phyloP scores from a whole-genome alignment of 2,888 invertebrate species.

The Elmis aenea region DNA sequence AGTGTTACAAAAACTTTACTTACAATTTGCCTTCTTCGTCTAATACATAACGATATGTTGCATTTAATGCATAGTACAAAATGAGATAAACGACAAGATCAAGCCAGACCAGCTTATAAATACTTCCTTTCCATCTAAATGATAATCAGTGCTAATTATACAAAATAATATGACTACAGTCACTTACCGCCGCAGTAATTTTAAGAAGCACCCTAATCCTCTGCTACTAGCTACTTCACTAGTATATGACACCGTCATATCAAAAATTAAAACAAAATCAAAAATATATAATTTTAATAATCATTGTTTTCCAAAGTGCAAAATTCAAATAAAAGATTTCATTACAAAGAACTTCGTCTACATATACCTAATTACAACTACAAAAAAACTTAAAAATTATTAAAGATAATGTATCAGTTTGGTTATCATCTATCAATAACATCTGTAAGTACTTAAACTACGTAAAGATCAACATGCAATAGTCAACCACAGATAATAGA shows the following conservation, averaged over 20 bases:
- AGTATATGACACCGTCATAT: constrained; percentile 79
- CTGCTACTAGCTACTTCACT: constrained; percentile 78
- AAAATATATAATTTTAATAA: background rate
- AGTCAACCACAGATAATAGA: no score
- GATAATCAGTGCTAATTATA: constrained; percentile 5
- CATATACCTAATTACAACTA: no score
- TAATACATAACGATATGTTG: constrained; percentile 66
- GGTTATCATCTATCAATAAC: no score
- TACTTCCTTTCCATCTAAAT: constrained; percentile 85
- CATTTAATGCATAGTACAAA: constrained; percentile 69
- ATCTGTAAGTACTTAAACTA: no score
- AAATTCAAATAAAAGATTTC: no score
- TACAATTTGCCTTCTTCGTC: constrained; percentile 63
- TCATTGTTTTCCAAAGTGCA: no score
- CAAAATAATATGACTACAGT: background rate
- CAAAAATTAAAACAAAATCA: constrained; percentile 17
- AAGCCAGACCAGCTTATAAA: constrained; percentile 87
- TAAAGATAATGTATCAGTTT: no score
- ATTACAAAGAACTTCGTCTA: no score
- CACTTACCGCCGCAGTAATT: constrained; percentile 68
- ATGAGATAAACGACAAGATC: constrained; percentile 72
- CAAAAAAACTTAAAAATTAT: no score
- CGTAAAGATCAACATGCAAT: no score
- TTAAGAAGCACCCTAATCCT: constrained; percentile 78
- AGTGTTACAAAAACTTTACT: constrained; percentile 29